Conservation (phyloP, 1,140 invertebrate genomes). For the Bombus waltoni region DNA sequence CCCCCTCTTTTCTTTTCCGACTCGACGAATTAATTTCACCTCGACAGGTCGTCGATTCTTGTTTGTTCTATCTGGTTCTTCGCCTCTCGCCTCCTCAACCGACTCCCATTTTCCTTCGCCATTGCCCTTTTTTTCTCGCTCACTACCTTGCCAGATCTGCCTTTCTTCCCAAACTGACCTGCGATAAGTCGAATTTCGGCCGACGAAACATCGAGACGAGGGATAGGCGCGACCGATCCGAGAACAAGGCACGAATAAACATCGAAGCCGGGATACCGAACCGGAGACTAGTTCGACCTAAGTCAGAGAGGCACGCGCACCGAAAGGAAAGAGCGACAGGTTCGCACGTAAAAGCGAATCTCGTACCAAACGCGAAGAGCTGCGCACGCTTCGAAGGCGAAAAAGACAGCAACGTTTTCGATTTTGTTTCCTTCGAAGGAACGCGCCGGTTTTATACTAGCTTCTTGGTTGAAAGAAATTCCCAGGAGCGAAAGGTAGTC, state of each 20-base stretch:
- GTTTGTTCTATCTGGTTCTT: background rate
- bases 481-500: conserved; percentile 42
- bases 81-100: background rate
- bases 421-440: conserved; percentile 52
- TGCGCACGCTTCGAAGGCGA: conserved; percentile 10
- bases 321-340: background rate
- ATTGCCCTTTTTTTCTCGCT: conserved; percentile 12
- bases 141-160: background rate
- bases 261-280: conserved; percentile 45
- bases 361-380: background rate
- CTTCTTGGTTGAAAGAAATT: conserved; percentile 32
- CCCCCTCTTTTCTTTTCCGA: no score
- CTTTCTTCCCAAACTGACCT: conserved; percentile 57
- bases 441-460: conserved; percentile 36
- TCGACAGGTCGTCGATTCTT: background rate
- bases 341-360: background rate
- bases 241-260: conserved; percentile 65
- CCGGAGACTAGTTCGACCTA: conserved; percentile 54
- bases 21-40: no score
- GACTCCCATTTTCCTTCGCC: background rate
- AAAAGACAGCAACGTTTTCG: conserved; percentile 44
- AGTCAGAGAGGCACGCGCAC: conserved; percentile 32
- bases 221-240: conserved; percentile 65
- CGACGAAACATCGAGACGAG: conserved; percentile 51
- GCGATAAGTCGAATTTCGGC: conserved; percentile 52